These are phyloP conservation scores for Pseudomugil tenellus DNA, from an alignment of 2,797 vertebrate genomes.

Conservation along the genomic window DNA sequence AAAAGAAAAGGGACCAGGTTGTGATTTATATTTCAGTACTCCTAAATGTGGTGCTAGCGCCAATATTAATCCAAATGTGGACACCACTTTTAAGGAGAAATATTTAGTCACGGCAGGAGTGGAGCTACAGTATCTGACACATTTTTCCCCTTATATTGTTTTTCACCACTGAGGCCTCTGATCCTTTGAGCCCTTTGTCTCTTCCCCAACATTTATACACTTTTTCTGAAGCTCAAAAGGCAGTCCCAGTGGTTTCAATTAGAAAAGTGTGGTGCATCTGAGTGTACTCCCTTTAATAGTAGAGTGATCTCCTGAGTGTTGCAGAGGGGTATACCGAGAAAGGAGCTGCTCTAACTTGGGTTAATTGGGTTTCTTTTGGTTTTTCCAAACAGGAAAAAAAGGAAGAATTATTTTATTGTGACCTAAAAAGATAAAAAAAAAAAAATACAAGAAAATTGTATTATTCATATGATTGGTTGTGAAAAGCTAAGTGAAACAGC, in stretches of 20 bases:
- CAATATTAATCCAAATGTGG: slow-evolving; percentile 1
- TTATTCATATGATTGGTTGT: slow-evolving; percentile 11
- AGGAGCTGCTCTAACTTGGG: slow-evolving; percentile 79
- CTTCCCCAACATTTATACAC: slow-evolving; percentile 71
- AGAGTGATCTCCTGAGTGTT: slow-evolving; percentile 81
- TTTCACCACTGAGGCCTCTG: slow-evolving; percentile 53
- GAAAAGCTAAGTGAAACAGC: neutral
- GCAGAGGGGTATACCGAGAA: slow-evolving; percentile 63
- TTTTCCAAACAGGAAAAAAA: slow-evolving; percentile 64
- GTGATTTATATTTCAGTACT: slow-evolving; percentile 21
- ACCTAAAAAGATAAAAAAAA: no score
- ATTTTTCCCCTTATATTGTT: slow-evolving; percentile 34
- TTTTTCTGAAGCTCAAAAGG: slow-evolving; percentile 74
- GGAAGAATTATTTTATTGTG: slow-evolving; percentile 61
- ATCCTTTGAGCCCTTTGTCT: slow-evolving; percentile 77
- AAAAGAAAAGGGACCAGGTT: slow-evolving; percentile 17
- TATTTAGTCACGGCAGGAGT: slow-evolving; percentile 30
- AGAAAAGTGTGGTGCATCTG: slow-evolving; percentile 79
- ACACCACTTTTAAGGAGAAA: slow-evolving; percentile 12
- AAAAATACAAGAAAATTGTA: no score
- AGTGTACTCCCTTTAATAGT: slow-evolving; percentile 81
- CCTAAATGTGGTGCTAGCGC: neutral
- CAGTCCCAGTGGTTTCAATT: slow-evolving; percentile 86
- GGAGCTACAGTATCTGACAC: slow-evolving; percentile 23
- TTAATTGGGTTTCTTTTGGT: slow-evolving; percentile 84